A percentile compares a stretch with the other conserved stretches of the same genome.
Conservation (phyloP, 1,140 invertebrate genomes). For the Polyergus mexicanus region DNA sequence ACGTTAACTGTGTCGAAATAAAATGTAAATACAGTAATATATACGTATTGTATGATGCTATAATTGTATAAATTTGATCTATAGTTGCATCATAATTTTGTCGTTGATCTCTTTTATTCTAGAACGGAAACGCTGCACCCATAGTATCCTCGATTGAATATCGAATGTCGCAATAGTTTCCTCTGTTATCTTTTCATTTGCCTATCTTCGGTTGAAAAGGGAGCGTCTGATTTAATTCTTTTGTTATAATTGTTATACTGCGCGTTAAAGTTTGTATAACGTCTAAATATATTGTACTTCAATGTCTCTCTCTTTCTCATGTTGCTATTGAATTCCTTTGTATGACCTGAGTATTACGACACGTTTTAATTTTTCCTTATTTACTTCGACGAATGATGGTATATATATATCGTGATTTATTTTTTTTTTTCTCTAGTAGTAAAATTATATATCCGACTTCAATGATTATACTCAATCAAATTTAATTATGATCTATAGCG, state of each 20-base stretch:
- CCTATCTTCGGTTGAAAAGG: neutral
- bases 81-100: constrained; percentile 17
- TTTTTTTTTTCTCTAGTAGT: neutral
- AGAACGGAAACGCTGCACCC: neutral
- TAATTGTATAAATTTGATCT: neutral
- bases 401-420: neutral
- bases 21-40: neutral
- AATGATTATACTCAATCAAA: constrained; percentile 19
- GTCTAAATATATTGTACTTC: neutral
- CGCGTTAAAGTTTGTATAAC: neutral
- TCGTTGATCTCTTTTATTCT: neutral
- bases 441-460: constrained; percentile 27
- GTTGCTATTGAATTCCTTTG: neutral
- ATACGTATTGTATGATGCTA: neutral
- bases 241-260: neutral
- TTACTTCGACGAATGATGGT: neutral
- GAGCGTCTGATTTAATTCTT: neutral
- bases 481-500: neutral
- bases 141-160: constrained; percentile 24
- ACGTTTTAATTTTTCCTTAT: neutral
- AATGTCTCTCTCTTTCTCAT: neutral
- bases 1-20: neutral
- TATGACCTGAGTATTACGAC: neutral
- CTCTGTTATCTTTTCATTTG: neutral
- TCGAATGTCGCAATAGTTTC: neutral